Percentiles rank a stretch among this genome's conserved stretches.
These are phyloP conservation scores for Platerodrilus igneus DNA, from an alignment of 2,888 invertebrate species.

Conservation along the genomic window DNA sequence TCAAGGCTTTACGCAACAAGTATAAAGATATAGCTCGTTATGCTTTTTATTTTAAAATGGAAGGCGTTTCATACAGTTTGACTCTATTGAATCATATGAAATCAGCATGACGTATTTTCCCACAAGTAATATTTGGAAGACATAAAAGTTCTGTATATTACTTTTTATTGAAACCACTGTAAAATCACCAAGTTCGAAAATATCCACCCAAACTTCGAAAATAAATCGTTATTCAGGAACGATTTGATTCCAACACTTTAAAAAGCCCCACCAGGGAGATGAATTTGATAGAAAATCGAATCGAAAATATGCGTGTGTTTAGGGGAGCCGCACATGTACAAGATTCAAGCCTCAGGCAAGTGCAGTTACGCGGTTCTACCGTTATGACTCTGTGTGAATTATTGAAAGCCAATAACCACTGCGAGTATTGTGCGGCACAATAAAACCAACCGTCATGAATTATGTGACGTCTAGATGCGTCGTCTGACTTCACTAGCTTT, in stretches of 20 bases:
- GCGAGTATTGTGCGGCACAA: constrained; percentile 37
- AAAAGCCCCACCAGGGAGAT: constrained; percentile 20
- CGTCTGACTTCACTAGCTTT: constrained; percentile 22
- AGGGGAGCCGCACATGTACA: constrained; percentile 25
- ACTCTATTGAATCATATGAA: too few species aligned
- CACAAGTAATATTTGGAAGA: too few species aligned
- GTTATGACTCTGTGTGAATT: constrained; percentile 37
- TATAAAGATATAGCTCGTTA: too few species aligned
- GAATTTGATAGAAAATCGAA: constrained; percentile 34
- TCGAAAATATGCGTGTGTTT: constrained; percentile 29
- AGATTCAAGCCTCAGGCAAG: constrained; percentile 21
- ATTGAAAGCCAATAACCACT: constrained; percentile 41
- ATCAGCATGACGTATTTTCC: too few species aligned
- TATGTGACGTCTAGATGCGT: constrained; percentile 29
- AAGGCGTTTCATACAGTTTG: too few species aligned
- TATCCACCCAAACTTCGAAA: too few species aligned
- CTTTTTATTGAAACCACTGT: too few species aligned
- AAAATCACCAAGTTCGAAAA: too few species aligned
- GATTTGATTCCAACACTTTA: constrained; percentile 7
- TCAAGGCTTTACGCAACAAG: too few species aligned
- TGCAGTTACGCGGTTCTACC: constrained; percentile 26
- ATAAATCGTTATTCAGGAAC: constrained; percentile 8
- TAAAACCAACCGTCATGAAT: constrained; percentile 37
- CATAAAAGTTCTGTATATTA: too few species aligned
- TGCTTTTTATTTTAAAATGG: too few species aligned